A percentile compares a stretch with the other conserved stretches of the same genome.
Evolutionary conservation across 92 coral and sea anemone species (phyloP).

Genomic region (Muricea muricata): DNA sequence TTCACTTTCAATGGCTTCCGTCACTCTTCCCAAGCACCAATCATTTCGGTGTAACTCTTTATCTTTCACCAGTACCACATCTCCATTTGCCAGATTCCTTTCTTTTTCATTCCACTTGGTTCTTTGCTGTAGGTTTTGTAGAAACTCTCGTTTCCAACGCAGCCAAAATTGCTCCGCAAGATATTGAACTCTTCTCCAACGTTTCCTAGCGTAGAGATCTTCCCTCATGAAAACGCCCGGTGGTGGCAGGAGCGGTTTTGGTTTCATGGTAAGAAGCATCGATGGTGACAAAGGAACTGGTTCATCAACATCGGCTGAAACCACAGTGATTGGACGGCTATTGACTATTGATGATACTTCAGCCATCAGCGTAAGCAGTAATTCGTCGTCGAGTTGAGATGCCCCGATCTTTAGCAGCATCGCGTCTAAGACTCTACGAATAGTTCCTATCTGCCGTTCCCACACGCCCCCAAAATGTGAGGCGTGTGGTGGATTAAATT

Average conservation of each 20-base stretch:
- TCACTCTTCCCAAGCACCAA: constrained; percentile 43
- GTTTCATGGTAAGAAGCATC: background rate
- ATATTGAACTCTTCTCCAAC: constrained; percentile 41
- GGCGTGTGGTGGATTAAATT: background rate
- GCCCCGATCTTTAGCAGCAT: background rate
- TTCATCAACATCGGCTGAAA: background rate
- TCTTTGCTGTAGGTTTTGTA: constrained; percentile 24
- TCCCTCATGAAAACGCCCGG: constrained; percentile 26
- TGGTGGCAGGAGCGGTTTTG: background rate
- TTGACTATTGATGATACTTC: background rate
- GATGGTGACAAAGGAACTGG: background rate
- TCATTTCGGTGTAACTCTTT: constrained; percentile 37
- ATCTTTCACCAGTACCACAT: constrained; percentile 42
- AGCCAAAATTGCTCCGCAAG: constrained; percentile 23
- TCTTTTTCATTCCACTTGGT: constrained; percentile 24
- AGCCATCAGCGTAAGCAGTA: background rate
- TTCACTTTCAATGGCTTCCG: constrained; percentile 4
- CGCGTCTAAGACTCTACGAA: background rate
- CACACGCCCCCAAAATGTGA: background rate
- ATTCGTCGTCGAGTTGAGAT: background rate
- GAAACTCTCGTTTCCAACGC: constrained; percentile 39
- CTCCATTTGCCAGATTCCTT: constrained; percentile 32
- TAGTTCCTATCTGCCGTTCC: background rate
- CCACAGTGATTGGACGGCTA: background rate
- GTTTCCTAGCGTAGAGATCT: constrained; percentile 20